phyloP scores from a whole-genome alignment of 2,888 invertebrate genomes.

The Lomographa bimaculata region DNA sequence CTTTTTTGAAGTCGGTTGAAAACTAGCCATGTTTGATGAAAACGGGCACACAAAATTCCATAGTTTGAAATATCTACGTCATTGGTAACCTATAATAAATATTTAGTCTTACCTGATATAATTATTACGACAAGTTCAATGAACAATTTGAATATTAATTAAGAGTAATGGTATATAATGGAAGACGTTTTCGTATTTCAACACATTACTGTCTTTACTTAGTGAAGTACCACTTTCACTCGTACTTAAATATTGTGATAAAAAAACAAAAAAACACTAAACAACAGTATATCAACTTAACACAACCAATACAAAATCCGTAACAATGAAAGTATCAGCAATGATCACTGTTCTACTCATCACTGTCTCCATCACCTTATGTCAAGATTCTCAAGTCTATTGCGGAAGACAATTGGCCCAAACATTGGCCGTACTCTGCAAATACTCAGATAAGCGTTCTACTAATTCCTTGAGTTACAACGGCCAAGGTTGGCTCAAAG shows the following conservation, averaged over 20 bases:
- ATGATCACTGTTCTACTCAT: neutral
- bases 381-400: neutral
- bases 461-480: neutral
- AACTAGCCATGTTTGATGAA: no score
- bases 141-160: slow-evolving; percentile 4
- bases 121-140: slow-evolving; percentile 4
- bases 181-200: neutral
- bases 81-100: neutral
- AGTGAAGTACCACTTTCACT: no score
- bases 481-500: slow-evolving; percentile 3
- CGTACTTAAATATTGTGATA: no score
- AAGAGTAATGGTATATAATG: neutral
- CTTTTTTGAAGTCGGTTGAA: no score
- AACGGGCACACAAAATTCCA: no score
- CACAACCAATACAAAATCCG: neutral
- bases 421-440: neutral
- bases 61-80: neutral
- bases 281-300: neutral
- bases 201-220: neutral
- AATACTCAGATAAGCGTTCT: neutral
- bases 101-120: neutral
- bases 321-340: slow-evolving; percentile 2
- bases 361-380: neutral
- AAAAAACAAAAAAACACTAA: no score
- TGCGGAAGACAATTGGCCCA: slow-evolving; percentile 3